phyloP scores from a whole-genome alignment of 2,113 vertebrate species.

The Origma solitaria region DNA sequence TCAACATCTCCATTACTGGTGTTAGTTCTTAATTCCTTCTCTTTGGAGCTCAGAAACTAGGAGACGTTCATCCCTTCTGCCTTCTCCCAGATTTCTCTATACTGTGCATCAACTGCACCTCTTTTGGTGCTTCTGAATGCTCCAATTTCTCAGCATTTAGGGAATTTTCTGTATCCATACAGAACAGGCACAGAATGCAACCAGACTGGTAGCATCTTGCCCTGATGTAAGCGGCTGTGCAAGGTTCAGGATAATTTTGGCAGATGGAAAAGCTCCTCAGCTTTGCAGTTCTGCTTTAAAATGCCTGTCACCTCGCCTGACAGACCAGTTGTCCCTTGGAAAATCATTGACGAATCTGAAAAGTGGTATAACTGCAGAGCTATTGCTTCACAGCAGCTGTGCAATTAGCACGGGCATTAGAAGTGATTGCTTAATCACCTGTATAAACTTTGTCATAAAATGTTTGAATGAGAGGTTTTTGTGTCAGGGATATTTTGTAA shows the following conservation, averaged over 20 bases:
- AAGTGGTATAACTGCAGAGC: background rate
- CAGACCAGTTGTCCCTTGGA: background rate
- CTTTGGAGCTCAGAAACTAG: background rate
- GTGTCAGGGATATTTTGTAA: background rate
- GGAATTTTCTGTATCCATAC: background rate
- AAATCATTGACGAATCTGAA: background rate
- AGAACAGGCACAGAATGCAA: background rate
- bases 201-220: background rate
- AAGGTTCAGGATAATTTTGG: background rate
- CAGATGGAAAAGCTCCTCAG: background rate
- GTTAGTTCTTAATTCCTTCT: background rate
- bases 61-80: background rate
- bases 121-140: background rate
- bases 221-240: background rate
- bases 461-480: background rate
- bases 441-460: background rate
- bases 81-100: background rate
- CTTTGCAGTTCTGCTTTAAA: background rate
- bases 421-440: background rate
- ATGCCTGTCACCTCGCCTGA: background rate
- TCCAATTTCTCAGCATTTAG: accelerated
- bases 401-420: background rate
- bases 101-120: accelerated
- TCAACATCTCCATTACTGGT: accelerated
- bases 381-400: background rate